phyloP scores from a whole-genome alignment of 2,113 vertebrate genomes.

The Phrynosoma blainvillii region DNA sequence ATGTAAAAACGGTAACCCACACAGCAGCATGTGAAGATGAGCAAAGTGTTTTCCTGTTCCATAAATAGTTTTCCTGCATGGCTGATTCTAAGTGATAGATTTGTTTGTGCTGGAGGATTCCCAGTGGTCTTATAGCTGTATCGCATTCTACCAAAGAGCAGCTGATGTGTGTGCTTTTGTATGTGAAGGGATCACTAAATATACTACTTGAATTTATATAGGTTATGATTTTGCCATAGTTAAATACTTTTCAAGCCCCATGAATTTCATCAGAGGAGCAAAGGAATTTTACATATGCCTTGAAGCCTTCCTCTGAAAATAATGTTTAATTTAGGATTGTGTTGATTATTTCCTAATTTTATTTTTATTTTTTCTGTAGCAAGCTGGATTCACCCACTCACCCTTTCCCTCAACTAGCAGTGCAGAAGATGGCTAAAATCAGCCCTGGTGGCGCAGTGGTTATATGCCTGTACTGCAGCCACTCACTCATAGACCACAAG shows the following conservation, averaged over 20 bases:
- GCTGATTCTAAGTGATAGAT: conserved; percentile 38
- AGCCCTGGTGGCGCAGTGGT: too few species aligned
- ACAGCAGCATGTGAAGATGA: conserved; percentile 54
- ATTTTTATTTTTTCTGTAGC: background rate
- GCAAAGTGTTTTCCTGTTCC: conserved; percentile 51
- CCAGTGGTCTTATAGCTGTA: background rate
- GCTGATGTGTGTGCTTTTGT: too few species aligned
- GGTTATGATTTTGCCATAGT: background rate
- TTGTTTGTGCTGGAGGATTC: background rate
- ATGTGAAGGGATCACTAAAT: conserved; percentile 9
- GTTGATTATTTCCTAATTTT: background rate
- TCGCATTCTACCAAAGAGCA: background rate
- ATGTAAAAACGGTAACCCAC: conserved; percentile 52
- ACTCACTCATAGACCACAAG: too few species aligned
- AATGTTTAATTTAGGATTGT: background rate
- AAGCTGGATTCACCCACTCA: background rate
- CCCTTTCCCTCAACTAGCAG: background rate
- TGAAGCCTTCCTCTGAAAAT: background rate
- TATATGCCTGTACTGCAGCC: too few species aligned
- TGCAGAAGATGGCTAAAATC: background rate
- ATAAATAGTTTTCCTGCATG: conserved; percentile 34
- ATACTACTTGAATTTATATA: background rate
- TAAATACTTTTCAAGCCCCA: background rate
- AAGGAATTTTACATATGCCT: background rate
- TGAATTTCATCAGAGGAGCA: background rate